Percentiles rank a stretch among this genome's conserved stretches.
phyloP scores from a whole-genome alignment of 2,888 invertebrate species.

The Agriopis leucophaearia region DNA sequence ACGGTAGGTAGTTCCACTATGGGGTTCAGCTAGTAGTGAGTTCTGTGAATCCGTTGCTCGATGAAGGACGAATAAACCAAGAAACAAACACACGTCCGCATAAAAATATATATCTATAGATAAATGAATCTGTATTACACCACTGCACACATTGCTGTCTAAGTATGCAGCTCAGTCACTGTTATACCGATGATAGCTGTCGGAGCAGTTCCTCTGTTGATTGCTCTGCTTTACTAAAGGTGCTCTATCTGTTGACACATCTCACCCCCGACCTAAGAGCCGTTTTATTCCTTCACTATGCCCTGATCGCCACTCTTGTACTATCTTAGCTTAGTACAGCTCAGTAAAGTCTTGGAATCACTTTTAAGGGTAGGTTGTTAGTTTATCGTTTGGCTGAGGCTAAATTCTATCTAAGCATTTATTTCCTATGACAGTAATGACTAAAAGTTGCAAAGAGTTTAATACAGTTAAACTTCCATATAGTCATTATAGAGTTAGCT shows the following conservation, averaged over 20 bases:
- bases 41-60: too few relatives aligned
- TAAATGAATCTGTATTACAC: neutral
- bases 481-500: too few relatives aligned
- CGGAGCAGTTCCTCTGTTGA: neutral
- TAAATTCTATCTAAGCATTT: too few relatives aligned
- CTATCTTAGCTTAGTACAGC: slow-evolving; percentile 2
- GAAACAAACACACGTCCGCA: too few relatives aligned
- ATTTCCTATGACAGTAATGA: too few relatives aligned
- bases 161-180: neutral
- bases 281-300: slow-evolving; percentile 22
- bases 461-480: too few relatives aligned
- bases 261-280: slow-evolving; percentile 15
- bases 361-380: neutral
- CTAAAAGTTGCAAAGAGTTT: too few relatives aligned
- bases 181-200: neutral
- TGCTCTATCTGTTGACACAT: slow-evolving; percentile 15
- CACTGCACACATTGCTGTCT: neutral
- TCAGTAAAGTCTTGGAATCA: neutral
- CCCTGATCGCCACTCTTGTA: slow-evolving; percentile 8
- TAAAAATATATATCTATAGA: too few relatives aligned
- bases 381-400: neutral
- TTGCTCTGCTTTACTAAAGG: neutral
- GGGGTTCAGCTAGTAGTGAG: too few relatives aligned
- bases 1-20: too few relatives aligned
- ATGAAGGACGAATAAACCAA: too few relatives aligned